Base-by-base conservation (phyloP, 1,140 invertebrate genomes). In the Nymphalis io region DNA sequence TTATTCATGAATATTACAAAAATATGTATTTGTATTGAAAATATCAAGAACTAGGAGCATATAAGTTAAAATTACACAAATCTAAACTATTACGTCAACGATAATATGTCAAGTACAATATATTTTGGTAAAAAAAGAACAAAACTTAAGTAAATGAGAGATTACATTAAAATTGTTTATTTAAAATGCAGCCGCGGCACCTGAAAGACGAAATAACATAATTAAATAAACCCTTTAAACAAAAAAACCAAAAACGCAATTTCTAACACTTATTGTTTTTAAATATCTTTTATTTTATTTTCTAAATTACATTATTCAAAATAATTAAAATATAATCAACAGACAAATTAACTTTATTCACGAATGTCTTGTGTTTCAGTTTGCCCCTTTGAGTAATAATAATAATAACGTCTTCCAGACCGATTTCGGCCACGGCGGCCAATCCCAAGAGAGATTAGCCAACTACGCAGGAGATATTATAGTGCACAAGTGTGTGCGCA, bases 91-190 rank as follows among this genome's bases (percentile, higher is more conserved):
- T 23, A 27, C 13, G 21, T 55, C 51, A 23, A 51, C 20, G 18
- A 20, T 51, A 42, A 15, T 42, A 42, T 42, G 3, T 18, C 13
- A 27, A 55, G 13, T 15, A 55, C 23, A 55, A 8, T 15, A n/a
- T 27, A 55, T 16, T 86, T 86, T 83, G 80, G 79, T 81, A 82
- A 83, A 81, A 78, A 80, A 80, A 18, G 20, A 78, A 72, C 59
- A 74, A 76, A 68, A 55, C 75, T 83, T 84, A 84, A 78, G 68
- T 81, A 83, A 77, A 76, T 75, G 55, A 75, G 84, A 88, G 84
- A 88, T 88, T 88, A 85, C 83, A 68, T 76, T 60, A 72, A 20
- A 59, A 70, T 63, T 60, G 53, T 63, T 74, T 74, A 18, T 55
- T 70, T 33, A 60, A 3, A 62, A 15, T 57, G 57, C 21, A 15